Evolutionary conservation across 2,888 invertebrate species (phyloP), one percentile per base, ranked within the genome.

Genomic region (Allacma fusca): DNA sequence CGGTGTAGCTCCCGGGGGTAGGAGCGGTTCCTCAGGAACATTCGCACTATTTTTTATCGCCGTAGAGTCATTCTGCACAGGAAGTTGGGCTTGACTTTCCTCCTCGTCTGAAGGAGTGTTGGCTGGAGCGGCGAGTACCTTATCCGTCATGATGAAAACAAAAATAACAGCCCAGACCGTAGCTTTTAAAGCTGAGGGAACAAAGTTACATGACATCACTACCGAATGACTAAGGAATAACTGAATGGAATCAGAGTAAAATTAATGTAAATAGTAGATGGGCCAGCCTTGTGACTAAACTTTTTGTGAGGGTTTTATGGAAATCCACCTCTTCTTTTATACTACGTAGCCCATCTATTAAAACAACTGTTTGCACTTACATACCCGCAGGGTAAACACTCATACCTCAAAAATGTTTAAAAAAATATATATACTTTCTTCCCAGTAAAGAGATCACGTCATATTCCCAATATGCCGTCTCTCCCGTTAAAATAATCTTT

Each of bases 211-310:
- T 62, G 62, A 62, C 62, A 62, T 62, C 62, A 62, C 62, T 62
- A 16, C 2, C 2, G 62, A 5, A 26, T 62, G 24, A 62, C 62
- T 62, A 62, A 26, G 24, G 24, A 62, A 24, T 21, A 62, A 24
- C 9, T 62, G 62, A 62, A 24, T 62, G 62, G 62, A 24, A 62
- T 23, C 1, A 62, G 62, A 62, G 62, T 62, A 62, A 62, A 62
- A 62, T 24, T 24, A 62, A 24, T 62, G 62, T 16, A 62, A 62
- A 62, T 62, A 4, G 4, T n/a, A 13, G 5, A 13, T 50, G 50
- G 2, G 50, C n/a, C 5, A 50, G 50, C 50, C 19, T 50, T 50
- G 19, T 50, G 50, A 50, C 50, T 50, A 62, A 26, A 24, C n/a
- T 62, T 62, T 62, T 62, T 62, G 24, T 62, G 62, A 62, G 62